phyloP scores from a whole-genome alignment of 2,113 vertebrate genomes.

The Setophaga coronata region DNA sequence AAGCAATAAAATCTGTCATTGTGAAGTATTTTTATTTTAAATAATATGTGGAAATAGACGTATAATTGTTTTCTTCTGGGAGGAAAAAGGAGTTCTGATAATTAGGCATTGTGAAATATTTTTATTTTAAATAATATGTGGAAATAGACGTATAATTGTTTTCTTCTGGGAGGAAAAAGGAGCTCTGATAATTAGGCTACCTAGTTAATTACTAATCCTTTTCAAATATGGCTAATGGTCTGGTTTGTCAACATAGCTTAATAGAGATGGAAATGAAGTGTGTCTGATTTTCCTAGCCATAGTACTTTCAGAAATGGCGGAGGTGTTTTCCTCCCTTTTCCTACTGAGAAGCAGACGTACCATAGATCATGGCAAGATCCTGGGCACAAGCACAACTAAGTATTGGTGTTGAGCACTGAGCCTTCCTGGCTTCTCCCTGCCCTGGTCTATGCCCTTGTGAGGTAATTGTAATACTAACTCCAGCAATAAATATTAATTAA shows the following conservation, averaged over 20 bases:
- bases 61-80: neutral
- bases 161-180: neutral
- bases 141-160: neutral
- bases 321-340: neutral
- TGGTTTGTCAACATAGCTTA: neutral
- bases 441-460: neutral
- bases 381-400: neutral
- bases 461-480: neutral
- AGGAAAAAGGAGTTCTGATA: neutral
- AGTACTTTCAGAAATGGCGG: neutral
- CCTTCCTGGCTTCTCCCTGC: neutral
- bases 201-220: constrained; percentile 6
- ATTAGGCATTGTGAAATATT: neutral
- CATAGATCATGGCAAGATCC: neutral
- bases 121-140: neutral
- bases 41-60: neutral
- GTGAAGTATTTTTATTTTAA: constrained; percentile 19
- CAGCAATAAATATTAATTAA: neutral
- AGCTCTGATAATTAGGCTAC: neutral
- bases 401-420: neutral
- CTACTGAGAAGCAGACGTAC: neutral
- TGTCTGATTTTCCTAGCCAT: neutral
- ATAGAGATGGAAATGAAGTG: neutral
- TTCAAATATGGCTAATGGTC: neutral
- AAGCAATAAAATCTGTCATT: neutral